Percentiles rank a stretch among this genome's conserved stretches.
phyloP scores from a whole-genome alignment of 2,888 invertebrate species.

The Drosophila siamana region DNA sequence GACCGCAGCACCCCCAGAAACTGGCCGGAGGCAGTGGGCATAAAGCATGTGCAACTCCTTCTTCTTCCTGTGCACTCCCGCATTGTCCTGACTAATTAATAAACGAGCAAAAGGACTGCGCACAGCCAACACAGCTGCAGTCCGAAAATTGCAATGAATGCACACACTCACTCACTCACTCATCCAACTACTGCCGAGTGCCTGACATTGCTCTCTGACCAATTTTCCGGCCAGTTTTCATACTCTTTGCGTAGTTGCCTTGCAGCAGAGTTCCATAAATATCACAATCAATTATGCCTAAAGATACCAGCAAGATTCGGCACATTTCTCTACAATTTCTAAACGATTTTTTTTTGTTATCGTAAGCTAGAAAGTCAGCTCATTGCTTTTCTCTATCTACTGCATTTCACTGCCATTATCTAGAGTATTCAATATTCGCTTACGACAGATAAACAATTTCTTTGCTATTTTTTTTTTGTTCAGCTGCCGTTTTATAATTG shows the following conservation, averaged over 20 bases:
- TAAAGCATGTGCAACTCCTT: slow-evolving; percentile 16
- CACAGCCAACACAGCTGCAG: too few relatives aligned
- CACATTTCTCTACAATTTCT: too few relatives aligned
- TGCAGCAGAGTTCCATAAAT: too few relatives aligned
- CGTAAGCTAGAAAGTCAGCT: too few relatives aligned
- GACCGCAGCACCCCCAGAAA: slow-evolving; percentile 6
- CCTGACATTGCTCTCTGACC: slow-evolving; percentile 23
- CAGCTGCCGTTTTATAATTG: slow-evolving; percentile 58
- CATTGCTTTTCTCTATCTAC: too few relatives aligned
- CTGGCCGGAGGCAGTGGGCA: too few relatives aligned
- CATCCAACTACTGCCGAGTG: too few relatives aligned
- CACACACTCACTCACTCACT: slow-evolving; percentile 21
- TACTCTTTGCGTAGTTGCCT: slow-evolving; percentile 16
- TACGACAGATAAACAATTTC: slow-evolving; percentile 7
- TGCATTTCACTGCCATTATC: too few relatives aligned
- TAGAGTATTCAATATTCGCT: slow-evolving; percentile 31
- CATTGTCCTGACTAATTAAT: slow-evolving; percentile 66
- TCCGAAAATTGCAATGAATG: slow-evolving; percentile 46
- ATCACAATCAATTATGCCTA: too few relatives aligned
- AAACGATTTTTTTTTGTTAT: too few relatives aligned
- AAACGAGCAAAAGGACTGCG: slow-evolving; percentile 35
- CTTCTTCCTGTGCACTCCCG: slow-evolving; percentile 5
- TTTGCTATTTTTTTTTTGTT: slow-evolving; percentile 15
- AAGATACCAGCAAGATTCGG: too few relatives aligned
- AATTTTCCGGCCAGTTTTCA: slow-evolving; percentile 22